Base-by-base conservation (phyloP, 2,888 invertebrate species). In the Tuberolachnus salignus region DNA sequence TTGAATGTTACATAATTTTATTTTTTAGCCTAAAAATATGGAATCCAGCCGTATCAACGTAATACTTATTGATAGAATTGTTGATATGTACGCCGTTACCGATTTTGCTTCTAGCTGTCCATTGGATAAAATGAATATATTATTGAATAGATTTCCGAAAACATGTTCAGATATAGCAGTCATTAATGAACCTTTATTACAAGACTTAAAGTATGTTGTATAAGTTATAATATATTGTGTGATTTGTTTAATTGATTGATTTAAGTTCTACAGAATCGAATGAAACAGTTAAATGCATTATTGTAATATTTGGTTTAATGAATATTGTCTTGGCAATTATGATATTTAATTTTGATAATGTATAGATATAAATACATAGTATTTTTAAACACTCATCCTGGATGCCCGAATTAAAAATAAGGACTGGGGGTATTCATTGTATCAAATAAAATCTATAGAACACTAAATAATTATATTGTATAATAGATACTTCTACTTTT, bases 71-170 rank as follows among this genome's bases (percentile, higher is more conserved):
- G 78, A 78, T 49, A 49, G 78, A 69, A 49, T 78, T 51, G 51
- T 78, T n/a, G 78, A 78, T 51, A 78, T 78, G 78, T 78, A 78
- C 61, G 78, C 69, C 8, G 78, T 78, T 49, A 78, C 78, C 23
- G 78, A 78, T 59, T 78, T 78, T 51, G 55, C 78, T 51, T 78
- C 78, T 21, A 78, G 42, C 11, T 78, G 78, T 51, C 59, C 59
- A 19, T 61, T 78, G 34, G 78, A 78, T 14, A 78, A 78, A 78
- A 67, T 78, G 21, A 78, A 69, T 42, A 78, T 69, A 59, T 55
- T 78, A 69, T 14, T 78, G 13, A 67, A 57, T 51, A 78, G 78
- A 69, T 78, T 78, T 59, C 67, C 78, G 8, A 67, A 67, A 61
- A 78, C 78, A 13, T 78, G 78, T 69, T 69, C 78, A 51, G 78